Evolutionary conservation across 1,140 invertebrate species (phyloP).

Genomic region (Brachionus sp.): DNA sequence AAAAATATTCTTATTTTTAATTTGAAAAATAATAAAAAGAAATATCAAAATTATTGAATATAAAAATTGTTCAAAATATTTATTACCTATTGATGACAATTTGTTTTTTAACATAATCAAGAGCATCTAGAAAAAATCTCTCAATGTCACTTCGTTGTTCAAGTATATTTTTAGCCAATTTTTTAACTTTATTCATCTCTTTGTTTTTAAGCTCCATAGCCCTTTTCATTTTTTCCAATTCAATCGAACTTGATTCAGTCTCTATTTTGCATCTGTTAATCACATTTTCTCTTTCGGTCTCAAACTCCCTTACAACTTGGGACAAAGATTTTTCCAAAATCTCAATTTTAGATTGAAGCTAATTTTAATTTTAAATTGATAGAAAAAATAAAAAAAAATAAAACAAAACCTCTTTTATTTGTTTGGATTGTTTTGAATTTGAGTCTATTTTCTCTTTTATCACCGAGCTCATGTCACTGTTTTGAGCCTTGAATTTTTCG

Average conservation of each 20-base stretch:
- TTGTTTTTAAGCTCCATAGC: slow-evolving; percentile 57
- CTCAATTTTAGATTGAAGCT: slow-evolving; percentile 54
- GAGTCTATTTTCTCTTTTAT: slow-evolving; percentile 56
- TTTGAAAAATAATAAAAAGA: no score
- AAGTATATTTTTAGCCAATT: slow-evolving; percentile 58
- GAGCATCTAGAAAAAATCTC: slow-evolving; percentile 56
- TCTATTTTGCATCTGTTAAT: slow-evolving; percentile 50
- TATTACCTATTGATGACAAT: slow-evolving; percentile 48
- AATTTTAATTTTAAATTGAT: background rate
- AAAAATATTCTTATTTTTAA: no score
- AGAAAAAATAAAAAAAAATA: no score
- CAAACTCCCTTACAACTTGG: slow-evolving; percentile 57
- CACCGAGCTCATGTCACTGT: slow-evolving; percentile 54
- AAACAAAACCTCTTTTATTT: slow-evolving; percentile 56
- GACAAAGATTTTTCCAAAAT: slow-evolving; percentile 56
- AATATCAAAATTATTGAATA: no score
- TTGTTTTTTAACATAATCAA: slow-evolving; percentile 57
- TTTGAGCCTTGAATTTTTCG: slow-evolving; percentile 52
- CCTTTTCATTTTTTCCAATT: slow-evolving; percentile 56
- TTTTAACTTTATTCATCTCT: slow-evolving; percentile 59
- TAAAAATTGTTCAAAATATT: background rate
- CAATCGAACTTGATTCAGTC: slow-evolving; percentile 53
- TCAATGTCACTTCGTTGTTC: slow-evolving; percentile 59
- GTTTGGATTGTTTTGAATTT: slow-evolving; percentile 52
- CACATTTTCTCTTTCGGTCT: slow-evolving; percentile 51